Base-by-base conservation (phyloP, 2,888 invertebrate species). In the Caenorhabditis sp. region DNA sequence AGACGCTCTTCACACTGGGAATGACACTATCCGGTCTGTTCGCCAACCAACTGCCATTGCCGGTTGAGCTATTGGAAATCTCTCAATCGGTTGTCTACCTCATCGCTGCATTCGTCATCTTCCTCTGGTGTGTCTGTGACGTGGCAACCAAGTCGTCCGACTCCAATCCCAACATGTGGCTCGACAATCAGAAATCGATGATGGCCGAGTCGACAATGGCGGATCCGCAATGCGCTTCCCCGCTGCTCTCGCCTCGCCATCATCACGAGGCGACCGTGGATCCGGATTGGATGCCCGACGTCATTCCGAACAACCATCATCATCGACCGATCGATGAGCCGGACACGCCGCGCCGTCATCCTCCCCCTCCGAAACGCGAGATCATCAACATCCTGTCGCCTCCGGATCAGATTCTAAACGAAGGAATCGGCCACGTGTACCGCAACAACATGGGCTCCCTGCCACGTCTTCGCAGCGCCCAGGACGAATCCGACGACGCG, bases 401-500 rank as follows among this genome's bases (percentile, higher is more conserved):
- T 35, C 80, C 84, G 11, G 82, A 83, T 20, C 78, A 83, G 43
- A 84, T 84, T 43, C 71, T 84, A 2, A 78, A 65, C 45, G 80
- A 78, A n/a, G 79, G 80, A 30, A 55, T 71, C 15, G 79, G 76
- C 11, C 77, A 78, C 26, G 77, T 76, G 9, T 82, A 82, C 45
- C 77, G 82, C 48, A 75, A 71, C 17, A 79, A 81, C 48, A 73
- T 74, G 63, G 71, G 78, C 32, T 78, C 81, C 11, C 68, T 83
- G 20, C 75, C 78, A 35, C 70, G 83, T 46, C 62, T 84, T 48
- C 52, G 74, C 35, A 81, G 71, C 62, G 78, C 78, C 32, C 85
- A 85, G 46, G 86, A 87, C 41, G 83, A 85, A 48, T 63, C 83
- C 15, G 85, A 87, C 68, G 85, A 85, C 48, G 86, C 85, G n/a